phyloP scores from a whole-genome alignment of 92 coral and sea anemone genomes.

The Galaxea fascicularis region DNA sequence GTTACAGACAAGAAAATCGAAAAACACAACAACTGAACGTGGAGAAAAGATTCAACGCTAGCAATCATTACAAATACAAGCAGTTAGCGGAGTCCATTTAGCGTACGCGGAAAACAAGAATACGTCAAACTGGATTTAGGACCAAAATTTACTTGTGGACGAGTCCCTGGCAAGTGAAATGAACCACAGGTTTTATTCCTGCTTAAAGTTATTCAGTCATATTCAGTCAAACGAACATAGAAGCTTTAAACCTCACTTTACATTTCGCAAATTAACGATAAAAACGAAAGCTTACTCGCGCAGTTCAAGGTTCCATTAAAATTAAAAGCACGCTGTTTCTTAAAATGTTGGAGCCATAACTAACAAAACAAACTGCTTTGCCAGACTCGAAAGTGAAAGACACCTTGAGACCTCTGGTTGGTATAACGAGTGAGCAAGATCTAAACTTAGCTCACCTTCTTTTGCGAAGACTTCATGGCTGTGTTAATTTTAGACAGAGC shows the following conservation, averaged over 20 bases:
- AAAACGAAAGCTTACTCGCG: not conserved
- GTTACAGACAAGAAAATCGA: not conserved
- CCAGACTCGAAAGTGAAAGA: not conserved
- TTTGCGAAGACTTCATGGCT: constrained; percentile 26
- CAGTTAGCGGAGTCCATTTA: too few species aligned
- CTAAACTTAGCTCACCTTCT: not conserved
- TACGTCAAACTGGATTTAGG: too few species aligned
- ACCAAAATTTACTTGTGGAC: too few species aligned
- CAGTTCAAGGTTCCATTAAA: not conserved
- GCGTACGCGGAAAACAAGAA: too few species aligned
- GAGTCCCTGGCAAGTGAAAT: too few species aligned
- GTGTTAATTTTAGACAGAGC: not conserved
- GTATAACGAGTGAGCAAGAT: not conserved
- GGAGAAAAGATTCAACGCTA: too few species aligned
- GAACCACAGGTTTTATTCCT: too few species aligned
- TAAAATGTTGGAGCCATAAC: not conserved
- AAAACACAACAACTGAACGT: too few species aligned
- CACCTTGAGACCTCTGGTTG: not conserved
- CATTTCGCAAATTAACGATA: too few species aligned
- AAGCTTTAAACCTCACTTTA: too few species aligned
- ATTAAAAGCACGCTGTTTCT: not conserved
- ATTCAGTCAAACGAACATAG: too few species aligned
- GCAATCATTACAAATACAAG: not conserved
- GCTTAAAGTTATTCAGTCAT: too few species aligned
- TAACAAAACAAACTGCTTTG: not conserved